Conservation (phyloP, 2,113 vertebrate species). For the Macrotis lagotis region DNA sequence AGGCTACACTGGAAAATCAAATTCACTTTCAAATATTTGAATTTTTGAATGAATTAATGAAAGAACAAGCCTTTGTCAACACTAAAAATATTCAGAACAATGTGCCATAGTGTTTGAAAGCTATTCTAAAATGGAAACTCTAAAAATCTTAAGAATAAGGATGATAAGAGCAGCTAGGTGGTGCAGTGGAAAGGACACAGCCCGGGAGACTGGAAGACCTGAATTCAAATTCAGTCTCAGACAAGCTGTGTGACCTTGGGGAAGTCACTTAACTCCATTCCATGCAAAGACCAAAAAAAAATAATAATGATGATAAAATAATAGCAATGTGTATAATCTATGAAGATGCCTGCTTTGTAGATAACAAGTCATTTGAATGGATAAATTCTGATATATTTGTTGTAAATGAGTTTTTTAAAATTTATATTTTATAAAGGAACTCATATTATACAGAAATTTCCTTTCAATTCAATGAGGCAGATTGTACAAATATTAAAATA, state of each 20-base stretch:
- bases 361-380: constrained; percentile 23
- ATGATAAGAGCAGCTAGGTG: no score
- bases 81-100: background rate
- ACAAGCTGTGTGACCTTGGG: no score
- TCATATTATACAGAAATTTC: background rate
- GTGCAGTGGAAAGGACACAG: no score
- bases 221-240: no score
- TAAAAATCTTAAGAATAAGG: background rate
- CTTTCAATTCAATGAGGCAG: background rate
- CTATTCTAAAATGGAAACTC: background rate
- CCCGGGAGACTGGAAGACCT: no score
- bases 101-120: background rate
- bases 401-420: background rate
- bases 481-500: constrained; percentile 18
- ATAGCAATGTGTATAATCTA: background rate
- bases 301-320: background rate
- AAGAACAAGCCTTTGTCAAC: background rate
- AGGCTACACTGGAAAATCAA: constrained; percentile 45
- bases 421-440: background rate
- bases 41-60: constrained; percentile 2
- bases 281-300: no score
- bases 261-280: no score
- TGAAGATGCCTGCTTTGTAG: constrained; percentile 4
- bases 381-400: background rate
- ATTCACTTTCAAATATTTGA: constrained; percentile 7